Evolutionary conservation across 1,140 invertebrate genomes (phyloP).

Genomic region (Cephus cinctus): DNA sequence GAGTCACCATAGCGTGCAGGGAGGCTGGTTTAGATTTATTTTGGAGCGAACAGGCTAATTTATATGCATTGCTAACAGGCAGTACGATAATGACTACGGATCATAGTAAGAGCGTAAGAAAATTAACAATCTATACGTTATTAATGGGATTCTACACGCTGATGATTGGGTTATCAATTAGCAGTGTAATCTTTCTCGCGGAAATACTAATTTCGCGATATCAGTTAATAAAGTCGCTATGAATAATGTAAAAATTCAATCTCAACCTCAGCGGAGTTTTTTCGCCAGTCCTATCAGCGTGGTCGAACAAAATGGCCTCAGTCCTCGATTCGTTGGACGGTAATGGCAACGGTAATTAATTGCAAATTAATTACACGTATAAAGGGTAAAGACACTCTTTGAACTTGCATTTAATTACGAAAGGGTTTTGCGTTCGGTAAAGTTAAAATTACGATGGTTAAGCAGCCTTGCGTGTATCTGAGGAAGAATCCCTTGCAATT

Average conservation of each 20-base stretch:
- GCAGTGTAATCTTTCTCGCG: neutral
- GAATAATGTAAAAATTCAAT: too few species aligned
- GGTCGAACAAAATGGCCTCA: too few species aligned
- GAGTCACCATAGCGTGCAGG: neutral
- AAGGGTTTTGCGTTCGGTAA: neutral
- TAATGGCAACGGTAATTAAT: neutral
- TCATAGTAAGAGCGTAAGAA: neutral
- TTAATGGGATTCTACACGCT: neutral
- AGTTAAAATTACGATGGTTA: neutral
- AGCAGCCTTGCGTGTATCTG: neutral
- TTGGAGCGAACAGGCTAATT: neutral
- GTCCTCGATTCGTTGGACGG: too few species aligned
- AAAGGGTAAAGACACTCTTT: neutral
- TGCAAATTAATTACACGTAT: neutral
- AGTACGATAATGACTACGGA: neutral
- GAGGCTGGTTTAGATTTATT: neutral
- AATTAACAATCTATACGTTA: neutral
- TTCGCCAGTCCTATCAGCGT: too few species aligned
- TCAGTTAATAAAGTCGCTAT: too few species aligned
- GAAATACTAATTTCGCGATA: too few species aligned
- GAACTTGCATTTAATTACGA: neutral
- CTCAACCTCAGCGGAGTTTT: too few species aligned
- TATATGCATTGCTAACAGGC: neutral
- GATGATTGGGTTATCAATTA: neutral
- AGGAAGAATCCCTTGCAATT: neutral